Evolutionary conservation across 1,140 invertebrate species (phyloP).

Genomic region (Myzus persicae): DNA sequence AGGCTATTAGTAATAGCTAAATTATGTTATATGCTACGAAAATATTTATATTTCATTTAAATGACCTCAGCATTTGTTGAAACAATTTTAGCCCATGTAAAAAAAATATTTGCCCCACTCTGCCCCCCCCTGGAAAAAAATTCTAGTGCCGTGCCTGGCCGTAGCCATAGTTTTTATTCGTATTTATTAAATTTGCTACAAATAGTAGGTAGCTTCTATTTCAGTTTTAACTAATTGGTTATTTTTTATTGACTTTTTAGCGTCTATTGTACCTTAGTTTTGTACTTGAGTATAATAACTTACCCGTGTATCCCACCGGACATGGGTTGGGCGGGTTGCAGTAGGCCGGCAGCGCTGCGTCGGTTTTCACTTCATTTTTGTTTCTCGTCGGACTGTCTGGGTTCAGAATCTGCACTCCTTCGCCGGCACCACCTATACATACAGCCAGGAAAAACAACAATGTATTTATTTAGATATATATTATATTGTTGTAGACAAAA

Average conservation of each 20-base stretch:
- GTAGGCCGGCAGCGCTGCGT: slow-evolving; percentile 93
- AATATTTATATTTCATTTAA: too few relatives aligned
- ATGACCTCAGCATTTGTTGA: too few relatives aligned
- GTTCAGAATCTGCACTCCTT: slow-evolving; percentile 75
- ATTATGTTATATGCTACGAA: too few relatives aligned
- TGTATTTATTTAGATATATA: not conserved
- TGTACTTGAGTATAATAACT: slow-evolving; percentile 50
- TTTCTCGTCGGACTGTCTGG: slow-evolving; percentile 71
- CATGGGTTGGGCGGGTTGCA: slow-evolving; percentile 99
- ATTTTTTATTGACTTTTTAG: not conserved
- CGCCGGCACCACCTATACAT: slow-evolving; percentile 74
- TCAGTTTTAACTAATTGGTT: not conserved
- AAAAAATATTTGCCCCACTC: too few relatives aligned
- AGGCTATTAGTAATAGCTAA: too few relatives aligned
- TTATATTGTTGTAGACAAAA: not conserved
- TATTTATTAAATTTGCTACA: too few relatives aligned
- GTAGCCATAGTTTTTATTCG: too few relatives aligned
- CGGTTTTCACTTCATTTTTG: slow-evolving; percentile 83
- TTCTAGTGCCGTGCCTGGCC: too few relatives aligned
- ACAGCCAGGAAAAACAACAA: not conserved
- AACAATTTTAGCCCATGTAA: too few relatives aligned
- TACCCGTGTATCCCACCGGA: slow-evolving; percentile 84
- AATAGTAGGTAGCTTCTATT: too few relatives aligned
- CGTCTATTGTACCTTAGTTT: not conserved
- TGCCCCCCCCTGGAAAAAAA: too few relatives aligned